phyloP scores from a whole-genome alignment of 2,888 invertebrate genomes.

The Monopis laevigella region DNA sequence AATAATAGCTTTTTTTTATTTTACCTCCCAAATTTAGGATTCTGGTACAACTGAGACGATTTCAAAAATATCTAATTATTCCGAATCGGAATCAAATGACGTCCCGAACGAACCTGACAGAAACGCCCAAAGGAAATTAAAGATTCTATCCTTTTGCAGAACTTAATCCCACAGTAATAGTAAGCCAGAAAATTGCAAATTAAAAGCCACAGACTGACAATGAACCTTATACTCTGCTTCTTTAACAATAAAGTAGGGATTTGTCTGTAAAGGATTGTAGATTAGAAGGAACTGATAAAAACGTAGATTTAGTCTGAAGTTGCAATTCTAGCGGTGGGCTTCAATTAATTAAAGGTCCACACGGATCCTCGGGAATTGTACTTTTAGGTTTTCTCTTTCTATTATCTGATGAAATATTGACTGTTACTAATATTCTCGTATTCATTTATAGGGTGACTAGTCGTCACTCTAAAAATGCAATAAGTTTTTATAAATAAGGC shows the following conservation, averaged over 20 bases:
- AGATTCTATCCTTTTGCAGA: constrained; percentile 55
- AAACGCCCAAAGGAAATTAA: constrained; percentile 59
- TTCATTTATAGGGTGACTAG: too few relatives aligned
- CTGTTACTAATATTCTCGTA: too few relatives aligned
- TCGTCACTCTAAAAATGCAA: too few relatives aligned
- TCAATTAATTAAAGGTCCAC: constrained; percentile 53
- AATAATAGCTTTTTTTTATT: too few relatives aligned
- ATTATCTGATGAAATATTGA: too few relatives aligned
- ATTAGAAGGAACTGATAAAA: constrained; percentile 39
- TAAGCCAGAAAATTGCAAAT: constrained; percentile 62
- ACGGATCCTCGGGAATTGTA: constrained; percentile 25
- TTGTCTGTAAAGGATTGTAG: not conserved
- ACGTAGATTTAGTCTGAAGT: constrained; percentile 31
- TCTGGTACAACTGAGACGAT: too few relatives aligned
- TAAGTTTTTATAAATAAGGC: too few relatives aligned
- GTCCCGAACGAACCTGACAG: constrained; percentile 33
- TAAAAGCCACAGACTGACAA: constrained; percentile 28
- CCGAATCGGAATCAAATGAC: constrained; percentile 27
- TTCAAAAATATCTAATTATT: constrained; percentile 15
- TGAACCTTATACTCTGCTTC: not conserved
- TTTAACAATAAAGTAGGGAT: not conserved
- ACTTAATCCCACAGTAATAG: constrained; percentile 56
- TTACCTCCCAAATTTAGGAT: too few relatives aligned
- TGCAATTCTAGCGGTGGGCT: constrained; percentile 6
- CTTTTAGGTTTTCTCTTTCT: too few relatives aligned